Evolutionary conservation across 2,113 vertebrate species (phyloP).

Genomic region (Rhinoderma darwinii): DNA sequence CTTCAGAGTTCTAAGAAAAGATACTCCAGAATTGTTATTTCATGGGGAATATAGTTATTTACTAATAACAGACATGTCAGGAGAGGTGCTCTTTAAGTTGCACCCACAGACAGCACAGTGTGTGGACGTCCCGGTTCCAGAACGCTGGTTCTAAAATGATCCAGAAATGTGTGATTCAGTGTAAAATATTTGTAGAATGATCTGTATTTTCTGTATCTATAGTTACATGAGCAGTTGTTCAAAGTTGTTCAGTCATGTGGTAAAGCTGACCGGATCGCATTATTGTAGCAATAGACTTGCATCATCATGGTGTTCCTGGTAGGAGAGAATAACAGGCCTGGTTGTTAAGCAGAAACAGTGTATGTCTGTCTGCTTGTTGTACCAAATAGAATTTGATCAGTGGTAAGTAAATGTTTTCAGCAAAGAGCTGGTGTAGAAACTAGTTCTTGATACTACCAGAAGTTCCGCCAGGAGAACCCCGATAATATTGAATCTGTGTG

Average conservation of each 20-base stretch:
- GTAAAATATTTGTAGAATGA: constrained; percentile 30
- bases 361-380: background rate
- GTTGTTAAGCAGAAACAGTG: background rate
- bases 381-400: background rate
- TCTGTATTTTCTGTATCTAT: constrained; percentile 34
- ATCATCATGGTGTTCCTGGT: constrained; percentile 34
- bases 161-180: background rate
- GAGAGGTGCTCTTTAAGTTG: background rate
- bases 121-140: background rate
- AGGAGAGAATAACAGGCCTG: constrained; percentile 12
- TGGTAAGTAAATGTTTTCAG: background rate
- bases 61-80: no score
- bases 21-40: no score
- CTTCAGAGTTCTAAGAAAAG: no score
- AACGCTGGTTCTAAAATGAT: background rate
- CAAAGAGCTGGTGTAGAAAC: background rate
- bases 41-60: no score
- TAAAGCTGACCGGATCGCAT: constrained; percentile 11
- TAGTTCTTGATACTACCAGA: background rate
- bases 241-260: constrained; percentile 36
- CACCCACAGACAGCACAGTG: background rate
- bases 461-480: background rate
- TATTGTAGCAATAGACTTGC: constrained; percentile 30
- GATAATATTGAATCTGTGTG: background rate
- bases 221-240: constrained; percentile 28